Base-by-base conservation (phyloP, 1,140 invertebrate species). In the Procambarus clarkii region DNA sequence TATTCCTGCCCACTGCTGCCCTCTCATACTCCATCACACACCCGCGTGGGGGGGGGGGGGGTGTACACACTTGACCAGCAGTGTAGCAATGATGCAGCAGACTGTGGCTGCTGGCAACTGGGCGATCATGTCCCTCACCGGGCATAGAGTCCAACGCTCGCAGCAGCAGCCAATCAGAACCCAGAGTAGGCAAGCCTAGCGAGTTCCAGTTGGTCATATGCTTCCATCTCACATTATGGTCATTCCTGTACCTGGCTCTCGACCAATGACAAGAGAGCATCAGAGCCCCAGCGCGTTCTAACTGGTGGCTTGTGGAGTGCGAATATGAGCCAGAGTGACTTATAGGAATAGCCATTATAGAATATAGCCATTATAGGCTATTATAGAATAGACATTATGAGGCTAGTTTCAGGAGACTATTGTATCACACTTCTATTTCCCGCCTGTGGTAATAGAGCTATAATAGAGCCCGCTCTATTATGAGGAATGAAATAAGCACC, bases 191-290 rank as follows among this genome's bases (percentile, higher is more conserved):
- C n/a, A 81, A 81, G 15, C 48, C 54, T 24, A 1, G 78, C 9
- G 79, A 81, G 79, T 81, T 81, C 48, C 79, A 48, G 24, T 81
- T 81, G 79, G 79, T 48, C 21, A 24, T 81, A 58, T 81, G 0
- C 34, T 81, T 81, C n/a, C 50, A 34, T 58, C 54, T 18, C 78
- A 48, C 13, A 18, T n/a, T 81, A 81, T 50, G 13, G 58, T 54
- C 24, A 54, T 81, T 58, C 79, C 11, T n/a, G 7, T 74, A 34
- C 21, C 24, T 34, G 69, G 15, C 69, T 34, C 69, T 74, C 7
- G 69, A 74, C 69, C 69, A 74, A 24, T 74, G 5, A 34, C 5
- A 74, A 24, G 7, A 2, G 1, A 74, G n/a, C 24, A 34, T 8
- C 1, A 34, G 8, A 74, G n/a, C n/a, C 24, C 24, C 24, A 74